Base-by-base conservation (phyloP, 2,888 invertebrate species). In the Smittia sp. region DNA sequence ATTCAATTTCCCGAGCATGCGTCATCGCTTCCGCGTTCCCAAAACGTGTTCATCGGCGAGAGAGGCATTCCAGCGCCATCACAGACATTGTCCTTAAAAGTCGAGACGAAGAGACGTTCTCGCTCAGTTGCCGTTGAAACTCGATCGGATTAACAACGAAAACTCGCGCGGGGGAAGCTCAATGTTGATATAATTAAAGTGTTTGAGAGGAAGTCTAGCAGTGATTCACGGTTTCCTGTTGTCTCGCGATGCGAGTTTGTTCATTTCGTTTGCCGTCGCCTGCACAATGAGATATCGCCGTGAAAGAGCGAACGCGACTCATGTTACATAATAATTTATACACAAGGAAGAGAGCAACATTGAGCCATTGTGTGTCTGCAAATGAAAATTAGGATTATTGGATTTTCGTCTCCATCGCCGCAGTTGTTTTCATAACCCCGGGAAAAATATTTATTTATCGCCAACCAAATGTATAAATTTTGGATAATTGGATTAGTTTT, bases 401-500 rank as follows among this genome's bases (percentile, higher is more conserved):
- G 1, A 67, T 41, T 67, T 67, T 66, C 32, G 32, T 15, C 32
- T 13, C 65, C 38, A 27, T 65, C 15, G 7, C n/a, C 15, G 20
- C 18, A 58, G 22, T 58, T 58, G 58, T 58, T 25, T 52, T 52
- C 25, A 52, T 18, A 39, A 7, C 68, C 52, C 18, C 25, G 68
- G 7, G 27, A n/a, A 58, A 15, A 20, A 58, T 58, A 58, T 22
- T 58, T 58, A 22, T 22, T 22, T 20, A 58, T 11, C 58, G 18
- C 18, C n/a, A 22, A 65, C 67, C 38, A 41, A 27, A 69, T 69
- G 69, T 69, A 69, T 69, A 69, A 69, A 38, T 69, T 69, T 52
- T 69, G 69, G 69, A 69, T 69, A 69, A 52, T 69, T 69, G 69
- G 69, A 69, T 69, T 69, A 69, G 52, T 69, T 52, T 52, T 69